These are phyloP conservation scores for Mimachlamys varia DNA, from an alignment of 2,888 invertebrate species.

Conservation along the genomic window DNA sequence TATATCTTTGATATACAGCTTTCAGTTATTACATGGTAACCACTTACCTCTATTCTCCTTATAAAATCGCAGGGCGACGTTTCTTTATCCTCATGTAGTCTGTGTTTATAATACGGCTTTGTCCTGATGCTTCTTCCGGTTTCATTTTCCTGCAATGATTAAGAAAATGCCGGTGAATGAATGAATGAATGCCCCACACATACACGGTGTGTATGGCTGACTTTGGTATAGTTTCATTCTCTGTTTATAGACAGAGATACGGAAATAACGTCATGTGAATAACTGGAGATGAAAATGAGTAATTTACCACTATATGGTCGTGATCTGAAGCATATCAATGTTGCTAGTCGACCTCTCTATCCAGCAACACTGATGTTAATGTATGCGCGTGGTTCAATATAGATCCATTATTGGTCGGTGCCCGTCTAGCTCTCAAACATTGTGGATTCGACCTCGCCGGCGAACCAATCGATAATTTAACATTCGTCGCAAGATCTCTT, in stretches of 20 bases:
- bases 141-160: slow-evolving; percentile 29
- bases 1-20: too few relatives aligned
- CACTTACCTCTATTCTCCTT: neutral
- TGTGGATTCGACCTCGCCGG: neutral
- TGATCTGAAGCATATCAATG: neutral
- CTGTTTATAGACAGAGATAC: neutral
- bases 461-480: slow-evolving; percentile 26
- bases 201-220: neutral
- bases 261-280: neutral
- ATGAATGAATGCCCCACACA: neutral
- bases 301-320: neutral
- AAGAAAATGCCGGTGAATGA: slow-evolving; percentile 24
- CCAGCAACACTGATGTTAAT: neutral
- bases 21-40: neutral
- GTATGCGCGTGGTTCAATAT: slow-evolving; percentile 17
- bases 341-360: neutral
- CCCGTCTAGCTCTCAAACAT: neutral
- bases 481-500: slow-evolving; percentile 9
- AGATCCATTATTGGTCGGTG: slow-evolving; percentile 14
- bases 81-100: neutral
- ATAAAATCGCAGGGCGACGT: neutral
- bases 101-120: neutral
- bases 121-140: neutral
- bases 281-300: neutral
- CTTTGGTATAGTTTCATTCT: neutral